Base-by-base conservation (phyloP, 2,888 invertebrate species). In the Hirtodrosophila alboralis region DNA sequence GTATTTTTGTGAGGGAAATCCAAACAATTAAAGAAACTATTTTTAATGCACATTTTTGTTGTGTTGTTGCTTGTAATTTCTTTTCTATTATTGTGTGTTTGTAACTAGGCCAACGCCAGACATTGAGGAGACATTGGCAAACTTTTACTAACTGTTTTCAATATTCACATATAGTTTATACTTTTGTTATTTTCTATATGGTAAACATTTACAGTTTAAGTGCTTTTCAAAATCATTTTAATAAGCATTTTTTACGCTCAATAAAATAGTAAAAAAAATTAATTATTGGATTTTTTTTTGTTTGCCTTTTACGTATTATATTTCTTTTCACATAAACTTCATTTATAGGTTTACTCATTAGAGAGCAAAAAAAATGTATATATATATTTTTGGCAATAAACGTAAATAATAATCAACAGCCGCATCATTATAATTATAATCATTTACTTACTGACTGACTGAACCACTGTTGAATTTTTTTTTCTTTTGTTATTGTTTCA, bases 371-470 rank as follows among this genome's bases (percentile, higher is more conserved):
- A 49, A 49, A 45, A 38, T 33, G n/a, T n/a, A n/a, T n/a, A n/a
- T n/a, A n/a, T n/a, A n/a, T n/a, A n/a, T n/a, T n/a, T n/a, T n/a
- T n/a, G 31, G 41, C 36, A 52, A 58, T 37, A 60, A 58, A 34
- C 54, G 59, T 58, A 38, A 64, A 84, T 73, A 76, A 76, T 70
- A 64, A 57, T 74, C 64, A 59, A 16, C 64, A 41, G 27, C 38
- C 59, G 37, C 54, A 60, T 62, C 78, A 62, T 71, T 64, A 84
- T 71, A 81, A 77, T 77, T 64, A 83, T 73, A 49, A 68, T 76
- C 86, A 81, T 85, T 85, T 85, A 83, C 84, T 85, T 62, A 75
- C 68, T 75, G 79, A 78, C 80, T 78, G 73, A 79, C 41, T 71
- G 56, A 76, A 45, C 59, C 47, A 63, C 65, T 67, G 45, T 40